Evolutionary conservation across 1,140 invertebrate genomes (phyloP), one percentile per base, ranked within the genome.

Genomic region (Drosophila repleta): DNA sequence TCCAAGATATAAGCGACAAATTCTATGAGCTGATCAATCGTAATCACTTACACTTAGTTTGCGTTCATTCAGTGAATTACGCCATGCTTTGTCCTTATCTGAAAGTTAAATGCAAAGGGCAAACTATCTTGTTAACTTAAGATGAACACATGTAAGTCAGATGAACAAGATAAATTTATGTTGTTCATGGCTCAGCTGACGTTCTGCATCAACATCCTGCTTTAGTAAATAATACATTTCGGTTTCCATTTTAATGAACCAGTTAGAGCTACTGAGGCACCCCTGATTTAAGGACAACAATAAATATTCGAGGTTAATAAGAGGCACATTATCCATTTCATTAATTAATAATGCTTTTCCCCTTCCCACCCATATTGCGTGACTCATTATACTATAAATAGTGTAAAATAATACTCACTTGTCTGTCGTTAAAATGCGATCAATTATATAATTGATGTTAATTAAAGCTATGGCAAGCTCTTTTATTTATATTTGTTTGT

Each of bases 391-490:
- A 8, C 26, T 13, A 17, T 46, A 45, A 48, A 69, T 45, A 41
- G 3, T 1, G 2, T 0, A 18, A 15, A 26, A 10, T 45, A 37
- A 53, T 85, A 83, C 80, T 83, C 39, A 85, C 81, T 76, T 79
- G 39, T 69, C 43, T 56, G 46, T 65, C 41, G 46, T 45, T 69
- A 68, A 66, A 48, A 29, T 18, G 6, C 56, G 73, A 55, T 66
- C 48, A 76, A 60, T 85, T 57, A 57, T 52, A 49, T 62, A 73
- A 79, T 79, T 69, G 48, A 76, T 84, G 53, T 21, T 37, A 10
- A 41, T 56, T 61, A n/a, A 24, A 46, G 41, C 11, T 17, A 15
- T 10, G 10, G 13, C 18, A 37, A 29, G 41, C 56, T 18, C 15
- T 26, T 18, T 46, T 20, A 49, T 69, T 61, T 66, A 51, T 39